A percentile compares a stretch with the other conserved stretches of the same genome.
Evolutionary conservation across 2,797 vertebrate species (phyloP).

Genomic region (Ambastaia sidthimunki): DNA sequence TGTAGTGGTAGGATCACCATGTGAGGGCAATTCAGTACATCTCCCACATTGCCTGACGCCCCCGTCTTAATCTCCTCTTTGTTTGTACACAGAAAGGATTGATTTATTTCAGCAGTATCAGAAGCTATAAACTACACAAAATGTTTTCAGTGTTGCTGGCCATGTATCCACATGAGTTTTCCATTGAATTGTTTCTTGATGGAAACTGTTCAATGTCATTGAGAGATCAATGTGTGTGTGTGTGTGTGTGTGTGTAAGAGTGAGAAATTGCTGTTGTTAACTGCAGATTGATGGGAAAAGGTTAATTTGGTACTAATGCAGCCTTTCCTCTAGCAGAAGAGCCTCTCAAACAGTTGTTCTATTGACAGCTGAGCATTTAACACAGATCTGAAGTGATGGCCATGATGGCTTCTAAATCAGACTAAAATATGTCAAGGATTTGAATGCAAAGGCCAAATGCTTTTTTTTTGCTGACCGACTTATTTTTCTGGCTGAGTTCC

Average conservation of each 20-base stretch:
- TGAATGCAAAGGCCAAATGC: slow-evolving; percentile 15
- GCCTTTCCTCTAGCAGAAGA: slow-evolving; percentile 29
- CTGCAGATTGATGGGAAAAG: slow-evolving; percentile 43
- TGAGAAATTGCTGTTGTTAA: slow-evolving; percentile 50
- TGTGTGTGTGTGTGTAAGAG: slow-evolving; percentile 14
- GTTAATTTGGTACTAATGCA: slow-evolving; percentile 49
- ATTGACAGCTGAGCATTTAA: slow-evolving; percentile 42
- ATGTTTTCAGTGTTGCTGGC: slow-evolving; percentile 15
- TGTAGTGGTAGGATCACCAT: slow-evolving; percentile 22
- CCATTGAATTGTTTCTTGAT: slow-evolving; percentile 53
- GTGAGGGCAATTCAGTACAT: slow-evolving; percentile 49
- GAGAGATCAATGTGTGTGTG: slow-evolving; percentile 42
- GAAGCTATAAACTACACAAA: slow-evolving; percentile 41
- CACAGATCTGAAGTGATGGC: slow-evolving; percentile 6
- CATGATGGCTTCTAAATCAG: slow-evolving; percentile 37
- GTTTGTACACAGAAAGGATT: slow-evolving; percentile 53
- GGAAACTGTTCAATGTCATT: slow-evolving; percentile 49
- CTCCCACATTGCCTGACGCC: not conserved
- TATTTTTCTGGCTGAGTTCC: slow-evolving; percentile 30
- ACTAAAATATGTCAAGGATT: slow-evolving; percentile 39
- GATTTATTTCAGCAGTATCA: slow-evolving; percentile 44
- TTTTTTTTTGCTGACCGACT: slow-evolving; percentile 23
- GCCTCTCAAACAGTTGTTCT: slow-evolving; percentile 19
- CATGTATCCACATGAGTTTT: slow-evolving; percentile 43
- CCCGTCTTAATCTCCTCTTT: slow-evolving; percentile 49